Conservation (phyloP, 2,888 invertebrate species). For the Diarsia rubi region DNA sequence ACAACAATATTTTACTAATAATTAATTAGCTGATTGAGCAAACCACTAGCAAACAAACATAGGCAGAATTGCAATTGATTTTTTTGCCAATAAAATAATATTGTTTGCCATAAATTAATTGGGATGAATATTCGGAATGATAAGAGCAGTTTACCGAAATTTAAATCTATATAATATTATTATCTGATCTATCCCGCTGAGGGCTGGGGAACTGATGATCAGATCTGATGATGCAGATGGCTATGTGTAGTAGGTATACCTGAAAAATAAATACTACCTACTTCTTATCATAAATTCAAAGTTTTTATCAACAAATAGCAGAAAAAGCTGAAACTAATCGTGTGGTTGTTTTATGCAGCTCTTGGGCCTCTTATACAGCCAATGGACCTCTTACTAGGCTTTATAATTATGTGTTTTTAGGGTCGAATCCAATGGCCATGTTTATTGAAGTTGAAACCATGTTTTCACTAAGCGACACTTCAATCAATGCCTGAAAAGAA, state of each 20-base stretch:
- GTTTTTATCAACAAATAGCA: too few relatives aligned
- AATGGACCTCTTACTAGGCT: too few relatives aligned
- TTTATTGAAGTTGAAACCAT: neutral
- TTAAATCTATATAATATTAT: too few relatives aligned
- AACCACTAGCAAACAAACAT: slow-evolving; percentile 47
- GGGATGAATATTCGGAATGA: neutral
- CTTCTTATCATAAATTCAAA: too few relatives aligned
- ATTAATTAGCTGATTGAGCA: slow-evolving; percentile 55
- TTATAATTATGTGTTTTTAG: too few relatives aligned
- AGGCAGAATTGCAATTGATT: neutral
- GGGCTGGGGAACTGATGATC: too few relatives aligned
- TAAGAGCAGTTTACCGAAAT: neutral
- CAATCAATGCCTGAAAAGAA: neutral
- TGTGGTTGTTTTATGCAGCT: too few relatives aligned
- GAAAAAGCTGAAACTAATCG: too few relatives aligned
- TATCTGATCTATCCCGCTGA: neutral
- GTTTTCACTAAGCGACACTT: neutral
- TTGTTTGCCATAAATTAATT: slow-evolving; percentile 18
- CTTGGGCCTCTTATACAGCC: too few relatives aligned
- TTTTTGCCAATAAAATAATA: slow-evolving; percentile 28
- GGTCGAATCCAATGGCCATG: neutral
- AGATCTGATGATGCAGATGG: too few relatives aligned
- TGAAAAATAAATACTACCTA: too few relatives aligned
- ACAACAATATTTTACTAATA: slow-evolving; percentile 21
- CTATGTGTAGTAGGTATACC: too few relatives aligned